Percentiles rank a stretch among this genome's conserved stretches.
Conservation (phyloP, 1,140 invertebrate species). For the Drosophila tani region DNA sequence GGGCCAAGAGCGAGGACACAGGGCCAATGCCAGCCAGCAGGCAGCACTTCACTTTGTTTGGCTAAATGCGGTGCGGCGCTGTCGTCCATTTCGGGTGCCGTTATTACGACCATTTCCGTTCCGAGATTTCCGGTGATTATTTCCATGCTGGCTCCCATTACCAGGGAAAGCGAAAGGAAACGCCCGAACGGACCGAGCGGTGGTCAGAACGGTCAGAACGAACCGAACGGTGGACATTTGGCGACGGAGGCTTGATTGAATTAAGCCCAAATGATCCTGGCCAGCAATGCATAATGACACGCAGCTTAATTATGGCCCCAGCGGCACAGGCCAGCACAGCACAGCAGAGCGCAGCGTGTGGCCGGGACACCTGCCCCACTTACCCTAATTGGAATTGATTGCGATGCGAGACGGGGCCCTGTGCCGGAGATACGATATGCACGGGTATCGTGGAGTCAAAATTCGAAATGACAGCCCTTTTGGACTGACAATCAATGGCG, state of each 20-base stretch:
- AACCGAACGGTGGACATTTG: slow-evolving; percentile 40
- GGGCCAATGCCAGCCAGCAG: slow-evolving; percentile 23
- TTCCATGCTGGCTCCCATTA: slow-evolving; percentile 51
- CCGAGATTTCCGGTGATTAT: slow-evolving; percentile 80
- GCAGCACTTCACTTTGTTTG: slow-evolving; percentile 66
- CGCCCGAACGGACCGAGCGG: neutral
- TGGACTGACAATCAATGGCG: slow-evolving; percentile 39
- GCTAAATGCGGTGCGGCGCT: slow-evolving; percentile 72
- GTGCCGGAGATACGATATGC: neutral
- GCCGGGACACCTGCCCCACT: slow-evolving; percentile 55
- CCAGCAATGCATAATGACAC: slow-evolving; percentile 63
- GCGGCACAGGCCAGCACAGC: slow-evolving; percentile 1
- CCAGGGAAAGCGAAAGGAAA: slow-evolving; percentile 22
- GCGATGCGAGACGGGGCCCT: neutral
- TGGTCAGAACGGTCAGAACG: too few species aligned
- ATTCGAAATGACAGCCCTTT: slow-evolving; percentile 60
- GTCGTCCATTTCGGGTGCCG: slow-evolving; percentile 71
- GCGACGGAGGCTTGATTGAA: slow-evolving; percentile 61
- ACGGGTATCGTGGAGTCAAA: slow-evolving; percentile 56
- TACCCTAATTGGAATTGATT: slow-evolving; percentile 77
- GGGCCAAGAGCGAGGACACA: slow-evolving; percentile 31
- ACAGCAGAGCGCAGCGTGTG: slow-evolving; percentile 12
- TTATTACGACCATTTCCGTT: slow-evolving; percentile 78
- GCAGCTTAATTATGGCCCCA: slow-evolving; percentile 65
- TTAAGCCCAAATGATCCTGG: slow-evolving; percentile 66